Base-by-base conservation (phyloP, 2,888 invertebrate genomes). In the Athalia circularis region DNA sequence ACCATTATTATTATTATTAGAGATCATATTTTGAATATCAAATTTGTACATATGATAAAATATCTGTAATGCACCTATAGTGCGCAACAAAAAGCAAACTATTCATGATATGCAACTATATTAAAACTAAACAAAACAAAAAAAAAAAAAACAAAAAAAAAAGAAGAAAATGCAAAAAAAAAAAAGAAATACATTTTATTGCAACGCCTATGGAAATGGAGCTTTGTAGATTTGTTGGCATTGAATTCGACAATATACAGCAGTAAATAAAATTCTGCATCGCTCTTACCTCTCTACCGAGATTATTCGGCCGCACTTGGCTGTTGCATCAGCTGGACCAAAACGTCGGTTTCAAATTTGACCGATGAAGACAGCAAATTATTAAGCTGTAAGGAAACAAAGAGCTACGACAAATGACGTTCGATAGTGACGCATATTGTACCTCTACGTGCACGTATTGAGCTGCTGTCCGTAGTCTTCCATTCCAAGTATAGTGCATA, bases 11-110 rank as follows among this genome's bases (percentile, higher is more conserved):
- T 72, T 59, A 72, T 29, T 29, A 29, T 29, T 29, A 72, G 72
- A 72, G 83, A 81, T 85, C 80, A 85, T 88, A 87, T 87, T 87
- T 86, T 86, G 84, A 86, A 86, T 86, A 87, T 85, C 82, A 84
- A 83, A 86, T 83, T 85, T 87, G 86, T 87, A 87, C 80, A 85
- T 86, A 86, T 80, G 81, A 80, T 78, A 80, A 59, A 78, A 75
- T 70, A 57, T 57, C 57, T 78, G 13, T 74, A 65, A 74, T 47
- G 15, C 72, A 72, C 59, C 47, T 59, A 59, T 9, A 72, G 72
- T 68, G 50, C 54, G 54, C 50, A 54, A 68, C 52, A 72, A 29
- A 72, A 72, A 72, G 43, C 45, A 72, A 59, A 43, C 47, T 72
- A 72, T 72, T 72, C 59, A 57, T 72, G 45, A 59, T 72, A 15